phyloP scores from a whole-genome alignment of 2,797 vertebrate species.

The Melanotaenia parkinsoni region DNA sequence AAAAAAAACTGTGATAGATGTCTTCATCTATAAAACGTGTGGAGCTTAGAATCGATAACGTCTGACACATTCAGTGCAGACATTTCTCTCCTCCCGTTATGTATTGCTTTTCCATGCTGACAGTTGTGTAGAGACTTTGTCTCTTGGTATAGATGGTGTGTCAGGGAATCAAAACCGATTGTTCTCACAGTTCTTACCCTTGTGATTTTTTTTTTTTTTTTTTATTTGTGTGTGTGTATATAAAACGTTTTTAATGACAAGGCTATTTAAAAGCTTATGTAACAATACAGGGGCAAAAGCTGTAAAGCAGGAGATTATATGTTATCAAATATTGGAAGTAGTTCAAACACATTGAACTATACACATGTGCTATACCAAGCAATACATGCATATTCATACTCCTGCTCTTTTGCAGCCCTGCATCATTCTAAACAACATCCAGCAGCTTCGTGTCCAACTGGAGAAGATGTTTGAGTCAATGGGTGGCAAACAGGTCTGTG shows the following conservation, averaged over 20 bases:
- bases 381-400: not conserved
- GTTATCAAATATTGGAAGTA: slow-evolving; percentile 2
- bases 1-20: slow-evolving; percentile 65
- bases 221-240: not conserved
- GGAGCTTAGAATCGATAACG: slow-evolving; percentile 66
- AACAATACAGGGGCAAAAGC: not conserved
- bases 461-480: slow-evolving; percentile 99
- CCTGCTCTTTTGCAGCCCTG: slow-evolving; percentile 84
- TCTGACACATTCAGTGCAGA: slow-evolving; percentile 62
- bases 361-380: not conserved
- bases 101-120: slow-evolving; percentile 47
- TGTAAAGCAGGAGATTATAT: not conserved
- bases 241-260: slow-evolving; percentile 27
- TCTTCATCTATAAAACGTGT: slow-evolving; percentile 63
- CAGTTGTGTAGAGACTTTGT: slow-evolving; percentile 29
- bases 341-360: slow-evolving; percentile 3
- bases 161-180: slow-evolving; percentile 53
- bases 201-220: slow-evolving; percentile 18
- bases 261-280: not conserved
- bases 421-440: slow-evolving; percentile 98
- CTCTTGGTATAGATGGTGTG: slow-evolving; percentile 52
- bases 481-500: slow-evolving; percentile 96
- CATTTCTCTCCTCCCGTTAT: slow-evolving; percentile 60
- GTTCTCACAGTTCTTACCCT: slow-evolving; percentile 28
- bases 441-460: slow-evolving; percentile 95